These are phyloP conservation scores for Rhingia campestris DNA, from an alignment of 2,888 invertebrate species.

Conservation along the genomic window DNA sequence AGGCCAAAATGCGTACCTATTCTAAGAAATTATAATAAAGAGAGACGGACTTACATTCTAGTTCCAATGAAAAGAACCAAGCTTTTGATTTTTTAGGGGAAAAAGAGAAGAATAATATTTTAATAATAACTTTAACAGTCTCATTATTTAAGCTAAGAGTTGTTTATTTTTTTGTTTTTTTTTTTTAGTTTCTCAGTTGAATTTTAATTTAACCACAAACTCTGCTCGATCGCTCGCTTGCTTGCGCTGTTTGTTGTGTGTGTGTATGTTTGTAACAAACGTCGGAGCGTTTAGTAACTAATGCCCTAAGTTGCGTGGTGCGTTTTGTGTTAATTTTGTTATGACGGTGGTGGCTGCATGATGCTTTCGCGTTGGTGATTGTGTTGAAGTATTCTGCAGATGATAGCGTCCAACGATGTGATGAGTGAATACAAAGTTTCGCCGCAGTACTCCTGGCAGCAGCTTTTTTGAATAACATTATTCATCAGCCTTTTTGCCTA, in stretches of 20 bases:
- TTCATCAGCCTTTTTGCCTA: slow-evolving; percentile 46
- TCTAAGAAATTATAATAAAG: slow-evolving; percentile 46
- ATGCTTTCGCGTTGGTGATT: slow-evolving; percentile 54
- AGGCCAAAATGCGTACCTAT: slow-evolving; percentile 70
- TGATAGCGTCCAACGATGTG: slow-evolving; percentile 59
- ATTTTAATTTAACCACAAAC: slow-evolving; percentile 67
- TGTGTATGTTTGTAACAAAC: slow-evolving; percentile 18
- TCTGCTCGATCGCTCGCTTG: slow-evolving; percentile 66
- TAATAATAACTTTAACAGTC: slow-evolving; percentile 75
- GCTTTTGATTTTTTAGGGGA: slow-evolving; percentile 16
- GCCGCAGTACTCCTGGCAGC: slow-evolving; percentile 57
- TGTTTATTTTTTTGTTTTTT: slow-evolving; percentile 56
- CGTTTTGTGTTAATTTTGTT: slow-evolving; percentile 67
- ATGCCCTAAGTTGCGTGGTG: slow-evolving; percentile 72
- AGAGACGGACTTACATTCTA: slow-evolving; percentile 46
- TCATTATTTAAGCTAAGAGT: slow-evolving; percentile 75
- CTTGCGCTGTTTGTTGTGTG: slow-evolving; percentile 21
- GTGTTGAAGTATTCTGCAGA: slow-evolving; percentile 48
- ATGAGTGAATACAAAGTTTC: slow-evolving; percentile 56
- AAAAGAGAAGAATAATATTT: slow-evolving; percentile 63
- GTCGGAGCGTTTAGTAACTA: slow-evolving; percentile 67
- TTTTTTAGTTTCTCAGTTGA: slow-evolving; percentile 49
- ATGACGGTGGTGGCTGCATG: slow-evolving; percentile 48
- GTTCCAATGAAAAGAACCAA: slow-evolving; percentile 38
- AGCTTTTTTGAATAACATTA: slow-evolving; percentile 50